A percentile compares a stretch with the other conserved stretches of the same genome.
Conservation (phyloP, 2,888 invertebrate genomes). For the Athrips mouffetella region DNA sequence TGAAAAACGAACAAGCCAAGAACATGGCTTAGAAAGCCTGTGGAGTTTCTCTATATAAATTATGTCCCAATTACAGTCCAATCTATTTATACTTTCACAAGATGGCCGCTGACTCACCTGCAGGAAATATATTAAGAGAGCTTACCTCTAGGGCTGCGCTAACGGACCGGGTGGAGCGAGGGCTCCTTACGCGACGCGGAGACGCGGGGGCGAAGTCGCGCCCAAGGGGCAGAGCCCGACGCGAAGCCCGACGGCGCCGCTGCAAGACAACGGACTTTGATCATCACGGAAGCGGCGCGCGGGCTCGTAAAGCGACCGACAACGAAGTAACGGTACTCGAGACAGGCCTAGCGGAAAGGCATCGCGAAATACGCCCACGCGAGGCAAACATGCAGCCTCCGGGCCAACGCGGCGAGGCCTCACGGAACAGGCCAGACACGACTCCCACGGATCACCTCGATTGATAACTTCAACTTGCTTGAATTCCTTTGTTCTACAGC, state of each 20-base stretch:
- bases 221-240: conserved; percentile 48
- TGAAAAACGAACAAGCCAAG: no score
- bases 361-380: conserved; percentile 56
- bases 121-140: conserved; percentile 41
- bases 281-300: conserved; percentile 62
- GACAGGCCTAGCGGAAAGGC: conserved; percentile 18
- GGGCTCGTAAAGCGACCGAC: conserved; percentile 31
- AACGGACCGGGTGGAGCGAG: conserved; percentile 62
- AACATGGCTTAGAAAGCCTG: no score
- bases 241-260: conserved; percentile 69
- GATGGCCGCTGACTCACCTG: conserved; percentile 62
- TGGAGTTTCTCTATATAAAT: neutral
- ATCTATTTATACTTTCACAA: conserved; percentile 54
- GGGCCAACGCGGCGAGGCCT: conserved; percentile 67
- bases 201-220: conserved; percentile 56
- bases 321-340: conserved; percentile 44
- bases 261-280: conserved; percentile 70
- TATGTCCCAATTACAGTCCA: conserved; percentile 3
- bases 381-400: conserved; percentile 67
- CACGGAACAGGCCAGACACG: conserved; percentile 63
- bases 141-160: conserved; percentile 63
- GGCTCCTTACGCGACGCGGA: conserved; percentile 75
- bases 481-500: conserved; percentile 26
- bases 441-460: conserved; percentile 37
- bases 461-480: conserved; percentile 19